Base-by-base conservation (phyloP, 2,113 vertebrate genomes). In the Leucopsar rothschildi region DNA sequence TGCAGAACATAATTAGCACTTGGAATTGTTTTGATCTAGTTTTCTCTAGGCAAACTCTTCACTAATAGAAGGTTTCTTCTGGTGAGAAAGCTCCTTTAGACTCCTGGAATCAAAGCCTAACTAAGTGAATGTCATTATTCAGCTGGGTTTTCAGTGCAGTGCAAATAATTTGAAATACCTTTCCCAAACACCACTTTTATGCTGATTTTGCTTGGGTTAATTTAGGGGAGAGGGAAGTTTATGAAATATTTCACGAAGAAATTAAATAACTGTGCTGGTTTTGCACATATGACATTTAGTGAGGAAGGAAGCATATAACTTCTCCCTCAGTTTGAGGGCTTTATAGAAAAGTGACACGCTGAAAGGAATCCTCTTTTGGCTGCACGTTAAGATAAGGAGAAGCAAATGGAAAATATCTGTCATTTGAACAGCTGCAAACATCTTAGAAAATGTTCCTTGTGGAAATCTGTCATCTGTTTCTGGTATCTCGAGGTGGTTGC, bases 21-120 rank as follows among this genome's bases (percentile, higher is more conserved):
- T 89, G 71, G 63, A 85, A 57, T 73, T 90, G 87, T 96, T 96
- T 96, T 96, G 94, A 97, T 96, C 89, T 89, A 37, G 45, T 86
- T 95, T 94, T 94, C 52, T 93, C 78, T 78, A 90, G 75, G 88
- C 91, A 96, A 94, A 90, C 40, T 61, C 80, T 88, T 94, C 60
- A n/a, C 68, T 97, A 94, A 91, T 63, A 87, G 56, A 86, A 88
- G 65, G 42, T 85, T 92, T 88, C 77, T 88, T 15, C 52, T 82
- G 89, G 73, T 84, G 84, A 86, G 60, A 90, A 91, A 91, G 64
- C 35, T 82, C 39, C 76, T 92, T 85, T 60, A 80, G 37, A 63
- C 28, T 82, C 15, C 27, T 11, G 10, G 42, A 82, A 90, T 96
- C 85, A 96, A 96, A 97, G 87, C 29, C 55, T 59, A 72, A 91